Conservation (phyloP, 2,888 invertebrate species). For the Bombyx huttoni region DNA sequence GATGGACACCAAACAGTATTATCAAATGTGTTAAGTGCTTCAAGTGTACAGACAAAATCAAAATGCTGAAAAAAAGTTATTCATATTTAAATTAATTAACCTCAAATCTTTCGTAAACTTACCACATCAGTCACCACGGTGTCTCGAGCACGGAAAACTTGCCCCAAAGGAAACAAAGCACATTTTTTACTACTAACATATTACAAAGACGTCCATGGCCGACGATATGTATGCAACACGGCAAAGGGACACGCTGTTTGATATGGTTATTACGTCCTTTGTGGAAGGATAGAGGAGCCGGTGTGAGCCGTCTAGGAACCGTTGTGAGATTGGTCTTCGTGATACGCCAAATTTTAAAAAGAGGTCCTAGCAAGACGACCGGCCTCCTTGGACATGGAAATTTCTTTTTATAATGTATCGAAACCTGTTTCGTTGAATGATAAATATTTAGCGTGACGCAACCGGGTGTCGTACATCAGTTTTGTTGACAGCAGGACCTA, state of each 20-base stretch:
- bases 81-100: conserved; percentile 7
- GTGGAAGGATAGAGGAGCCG: conserved; percentile 57
- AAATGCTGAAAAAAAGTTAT: conserved; percentile 2
- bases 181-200: conserved; percentile 58
- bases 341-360: conserved; percentile 64
- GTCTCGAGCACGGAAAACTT: conserved; percentile 53
- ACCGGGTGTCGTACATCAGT: conserved; percentile 42
- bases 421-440: conserved; percentile 44
- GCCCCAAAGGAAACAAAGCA: conserved; percentile 57
- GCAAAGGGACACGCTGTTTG: conserved; percentile 66
- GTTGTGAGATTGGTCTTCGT: conserved; percentile 58
- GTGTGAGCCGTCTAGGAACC: conserved; percentile 40
- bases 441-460: conserved; percentile 46
- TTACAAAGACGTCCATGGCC: conserved; percentile 41
- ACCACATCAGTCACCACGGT: conserved; percentile 1
- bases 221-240: conserved; percentile 64
- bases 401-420: conserved; percentile 26
- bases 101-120: neutral
- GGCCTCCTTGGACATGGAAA: conserved; percentile 60
- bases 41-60: too few species aligned
- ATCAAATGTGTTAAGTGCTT: too few species aligned
- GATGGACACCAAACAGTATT: too few species aligned
- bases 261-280: conserved; percentile 72
- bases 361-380: conserved; percentile 17
- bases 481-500: conserved; percentile 6